Evolutionary conservation across 2,113 vertebrate genomes (phyloP).

Genomic region (Poecile atricapillus): DNA sequence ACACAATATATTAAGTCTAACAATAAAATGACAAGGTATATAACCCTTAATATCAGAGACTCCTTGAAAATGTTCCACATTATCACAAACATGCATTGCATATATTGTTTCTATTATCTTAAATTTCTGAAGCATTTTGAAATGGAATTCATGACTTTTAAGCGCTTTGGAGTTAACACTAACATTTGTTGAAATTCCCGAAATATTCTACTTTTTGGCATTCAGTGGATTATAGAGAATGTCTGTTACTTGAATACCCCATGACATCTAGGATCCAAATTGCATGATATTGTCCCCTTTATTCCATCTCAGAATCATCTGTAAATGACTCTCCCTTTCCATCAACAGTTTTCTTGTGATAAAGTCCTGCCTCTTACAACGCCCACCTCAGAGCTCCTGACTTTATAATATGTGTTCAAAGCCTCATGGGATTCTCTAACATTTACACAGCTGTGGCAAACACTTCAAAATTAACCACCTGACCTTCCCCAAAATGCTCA

Average conservation of each 20-base stretch:
- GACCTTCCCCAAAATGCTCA: slow-evolving; percentile 8
- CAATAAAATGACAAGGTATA: not conserved
- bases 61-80: not conserved
- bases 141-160: not conserved
- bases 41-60: not conserved
- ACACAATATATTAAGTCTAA: not conserved
- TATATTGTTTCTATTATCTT: not conserved
- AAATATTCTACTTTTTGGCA: not conserved
- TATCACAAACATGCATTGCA: not conserved
- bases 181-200: not conserved
- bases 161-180: not conserved
- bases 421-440: not conserved
- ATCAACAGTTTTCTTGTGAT: not conserved
- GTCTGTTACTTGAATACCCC: not conserved
- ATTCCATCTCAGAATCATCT: not conserved
- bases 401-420: not conserved
- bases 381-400: not conserved
- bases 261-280: not conserved
- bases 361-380: not conserved
- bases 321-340: not conserved
- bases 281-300: not conserved
- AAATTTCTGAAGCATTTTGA: not conserved
- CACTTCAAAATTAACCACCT: slow-evolving; percentile 26
- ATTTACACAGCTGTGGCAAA: slow-evolving; percentile 51
- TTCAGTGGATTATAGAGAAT: not conserved